Base-by-base conservation (phyloP, 2,113 vertebrate genomes). In the Cyprinodon variegatus region DNA sequence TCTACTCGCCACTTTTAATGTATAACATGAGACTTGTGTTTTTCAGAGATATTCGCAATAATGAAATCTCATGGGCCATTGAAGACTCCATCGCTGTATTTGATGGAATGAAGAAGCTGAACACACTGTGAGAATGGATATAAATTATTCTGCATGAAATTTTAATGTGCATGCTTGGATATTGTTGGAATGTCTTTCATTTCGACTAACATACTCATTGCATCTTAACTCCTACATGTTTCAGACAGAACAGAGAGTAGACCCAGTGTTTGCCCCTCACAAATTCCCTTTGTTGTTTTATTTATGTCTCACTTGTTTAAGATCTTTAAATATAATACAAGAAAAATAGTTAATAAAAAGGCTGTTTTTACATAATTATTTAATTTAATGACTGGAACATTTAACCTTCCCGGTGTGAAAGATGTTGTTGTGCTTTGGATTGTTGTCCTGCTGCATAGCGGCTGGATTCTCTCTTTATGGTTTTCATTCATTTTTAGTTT, bases 11-110 rank as follows among this genome's bases (percentile, higher is more conserved):
- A 40, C 37, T 43, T 77, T 79, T 57, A 61, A 63, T 45, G 66
- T 75, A 50, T 46, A 40, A 75, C 57, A 39, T 73, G 3, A 39
- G 7, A 65, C 61, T 76, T 78, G 85, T 83, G 40, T 74, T 81
- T 91, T 88, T 50, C 91, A 99, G 97, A 53, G 96, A 98, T 89
- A 93, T 99, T 80, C 96, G 95, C 89, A 96, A 96, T 77, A 99
- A 99, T 92, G 97, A 97, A 90, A 98, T 99, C 88, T 99, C 98
- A 17, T 99, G 97, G 97, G 96, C 98, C 68, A 98, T 98, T 84
- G 98, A 99, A 90, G 97, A 99, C 89, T 98, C 96, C 95, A 96
- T 96, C 40, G 96, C 97, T 60, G 93, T 97, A n/a, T 99, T 99
- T 90, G 96, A 96, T 85, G 96, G 96, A 14, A 94, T 99, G 84